Evolutionary conservation across 2,797 vertebrate genomes (phyloP).

Genomic region (Siniperca obscura): DNA sequence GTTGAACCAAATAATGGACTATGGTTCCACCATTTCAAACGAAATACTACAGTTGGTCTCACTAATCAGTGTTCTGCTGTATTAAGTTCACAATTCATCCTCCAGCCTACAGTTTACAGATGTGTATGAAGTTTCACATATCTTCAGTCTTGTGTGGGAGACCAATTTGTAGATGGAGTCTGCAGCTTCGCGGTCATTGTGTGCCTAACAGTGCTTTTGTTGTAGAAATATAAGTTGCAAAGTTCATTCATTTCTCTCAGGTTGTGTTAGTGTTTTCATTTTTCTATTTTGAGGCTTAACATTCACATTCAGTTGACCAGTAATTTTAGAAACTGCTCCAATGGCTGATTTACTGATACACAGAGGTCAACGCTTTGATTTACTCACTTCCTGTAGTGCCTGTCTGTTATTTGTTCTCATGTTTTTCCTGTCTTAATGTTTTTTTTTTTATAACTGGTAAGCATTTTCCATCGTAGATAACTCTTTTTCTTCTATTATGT

Average conservation of each 20-base stretch:
- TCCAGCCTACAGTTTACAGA: not conserved
- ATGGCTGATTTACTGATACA: constrained; percentile 72
- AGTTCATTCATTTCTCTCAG: constrained; percentile 7
- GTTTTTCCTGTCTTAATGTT: constrained; percentile 36
- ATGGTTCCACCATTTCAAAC: no score
- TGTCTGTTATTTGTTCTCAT: constrained; percentile 58
- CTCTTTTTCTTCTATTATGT: not conserved
- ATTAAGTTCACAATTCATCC: constrained; percentile 16
- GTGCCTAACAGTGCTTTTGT: not conserved
- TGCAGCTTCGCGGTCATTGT: not conserved
- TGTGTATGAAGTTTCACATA: not conserved
- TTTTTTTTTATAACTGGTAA: constrained; percentile 47
- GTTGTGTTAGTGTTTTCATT: constrained; percentile 35
- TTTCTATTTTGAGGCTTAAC: constrained; percentile 52
- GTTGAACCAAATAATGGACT: not conserved
- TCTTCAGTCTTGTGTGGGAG: not conserved
- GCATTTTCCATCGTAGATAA: constrained; percentile 51
- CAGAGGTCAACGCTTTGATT: constrained; percentile 69
- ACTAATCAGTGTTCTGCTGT: not conserved
- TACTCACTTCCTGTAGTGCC: constrained; percentile 73
- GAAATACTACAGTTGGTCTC: not conserved
- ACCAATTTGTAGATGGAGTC: not conserved
- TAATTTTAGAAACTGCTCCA: constrained; percentile 73
- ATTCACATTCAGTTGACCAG: constrained; percentile 46
- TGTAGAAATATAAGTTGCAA: not conserved